Evolutionary conservation across 2,797 vertebrate species (phyloP), one percentile per base, ranked within the genome.

Genomic region (Mormyrus proboscirostris): DNA sequence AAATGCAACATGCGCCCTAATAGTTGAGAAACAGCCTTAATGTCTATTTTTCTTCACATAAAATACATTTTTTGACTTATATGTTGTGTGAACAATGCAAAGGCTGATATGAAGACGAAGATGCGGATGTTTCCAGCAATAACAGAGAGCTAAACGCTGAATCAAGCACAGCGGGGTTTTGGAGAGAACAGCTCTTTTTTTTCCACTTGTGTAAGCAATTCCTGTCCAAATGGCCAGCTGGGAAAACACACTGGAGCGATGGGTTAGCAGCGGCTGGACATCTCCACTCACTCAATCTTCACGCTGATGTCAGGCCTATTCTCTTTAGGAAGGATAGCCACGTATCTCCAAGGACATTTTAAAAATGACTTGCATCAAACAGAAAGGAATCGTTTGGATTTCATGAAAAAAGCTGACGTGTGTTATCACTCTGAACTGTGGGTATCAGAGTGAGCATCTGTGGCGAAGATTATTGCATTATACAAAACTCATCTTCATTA

Each of bases 201-300:
- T 50, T 53, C 65, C 62, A 51, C 65, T 88, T 88, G 44, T 76
- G n/a, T 76, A 79, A 76, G 88, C 62, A 50, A 41, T 38, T 88
- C 65, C 25, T 51, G 44, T 19, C 49, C 41, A 29, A 50, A 51
- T 41, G 88, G 6, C 65, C 88, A 50, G 88, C 25, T 53, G 88
- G 59, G 62, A 53, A 50, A 38, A 50, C 14, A 22, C 14, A 76
- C 47, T 79, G n/a, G 19, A 57, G 29, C 19, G 3, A 33, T 9
- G 51, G 62, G 8, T 79, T 16, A 47, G 12, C 59, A 10, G 22
- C 2, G n/a, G 7, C 6, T 38, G 44, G 49, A 2, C 69, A 22
- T n/a, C 65, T 33, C 8, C 22, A 50, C 62, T 38, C 44, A 38
- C 29, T 87, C 29, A 87, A 29, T 87, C 19, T 4, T 19, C 85